Evolutionary conservation across 2,797 vertebrate genomes (phyloP), one percentile per base, ranked within the genome.

Genomic region (Chelon labrosus): DNA sequence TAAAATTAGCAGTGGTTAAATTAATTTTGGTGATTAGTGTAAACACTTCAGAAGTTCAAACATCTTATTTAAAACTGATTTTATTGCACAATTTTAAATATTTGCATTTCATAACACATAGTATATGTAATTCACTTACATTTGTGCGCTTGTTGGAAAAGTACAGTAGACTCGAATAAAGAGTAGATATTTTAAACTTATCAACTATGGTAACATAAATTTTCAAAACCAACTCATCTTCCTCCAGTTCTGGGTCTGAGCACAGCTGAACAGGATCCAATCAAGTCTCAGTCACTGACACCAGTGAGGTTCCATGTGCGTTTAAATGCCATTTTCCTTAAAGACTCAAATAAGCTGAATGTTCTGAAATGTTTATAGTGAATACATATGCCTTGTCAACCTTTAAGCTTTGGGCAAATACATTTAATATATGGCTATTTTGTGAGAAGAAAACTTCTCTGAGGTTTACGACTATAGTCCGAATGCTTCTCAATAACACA

Each of bases 1-100:
- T 27, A 0, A 38, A 22, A 22, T 22, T 39, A 38, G 16, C 14
- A 2, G 4, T 20, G 13, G 2, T 47, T 22, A 12, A 41, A 54
- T 3, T 2, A 47, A 39, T 3, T 10, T 38, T 38, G 6, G 10
- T 7, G 7, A 38, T 7, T 38, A 2, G 37, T 38, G 22, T 38
- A 10, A 38, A 7, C 2, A 38, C 37, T 8, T 5, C 27, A 67
- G 4, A 64, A 22, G 7, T 0, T 31, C 31, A 31, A 31, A 31
- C 10, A 3, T 1, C 13, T 20, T 53, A 71, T 66, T 65, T 20
- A 27, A 83, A 86, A 66, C 3, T 6, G 14, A 41, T 77, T 94
- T 91, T 89, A 92, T 91, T 94, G 82, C 85, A 91, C 86, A 88
- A 71, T 51, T 82, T 85, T 8, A 72, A 85, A 82, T 69, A 80